These are phyloP conservation scores for Elanus axillaris DNA, from an alignment of 2,113 vertebrate species.

Conservation along the genomic window DNA sequence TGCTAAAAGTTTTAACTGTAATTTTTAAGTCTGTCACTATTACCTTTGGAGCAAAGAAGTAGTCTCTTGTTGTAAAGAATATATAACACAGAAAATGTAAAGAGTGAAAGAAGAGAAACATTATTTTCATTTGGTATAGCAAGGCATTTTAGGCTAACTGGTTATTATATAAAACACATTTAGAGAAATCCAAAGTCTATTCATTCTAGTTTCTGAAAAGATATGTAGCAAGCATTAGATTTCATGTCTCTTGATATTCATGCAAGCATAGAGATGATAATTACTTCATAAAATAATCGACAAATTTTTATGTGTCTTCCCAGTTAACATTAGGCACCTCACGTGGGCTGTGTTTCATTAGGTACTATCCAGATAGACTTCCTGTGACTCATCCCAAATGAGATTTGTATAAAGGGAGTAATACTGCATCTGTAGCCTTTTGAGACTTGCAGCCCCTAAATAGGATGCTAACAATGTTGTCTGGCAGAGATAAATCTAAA, in stretches of 20 bases:
- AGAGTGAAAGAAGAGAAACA: background rate
- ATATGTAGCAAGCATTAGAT: background rate
- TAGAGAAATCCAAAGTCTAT: background rate
- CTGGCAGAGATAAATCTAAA: background rate
- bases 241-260: background rate
- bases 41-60: background rate
- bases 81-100: background rate
- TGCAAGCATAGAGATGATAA: background rate
- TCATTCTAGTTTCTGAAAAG: background rate
- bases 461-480: background rate
- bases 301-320: background rate
- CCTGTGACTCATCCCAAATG: background rate
- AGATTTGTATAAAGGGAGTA: background rate
- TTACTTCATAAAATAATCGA: background rate
- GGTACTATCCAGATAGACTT: background rate
- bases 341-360: background rate
- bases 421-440: background rate
- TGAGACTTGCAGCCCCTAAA: background rate
- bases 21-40: background rate
- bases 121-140: background rate
- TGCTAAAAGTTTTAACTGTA: background rate
- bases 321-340: background rate
- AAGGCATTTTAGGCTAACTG: background rate
- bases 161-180: background rate
- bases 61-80: background rate